phyloP scores from a whole-genome alignment of 2,797 vertebrate genomes.

The Thunnus albacares region DNA sequence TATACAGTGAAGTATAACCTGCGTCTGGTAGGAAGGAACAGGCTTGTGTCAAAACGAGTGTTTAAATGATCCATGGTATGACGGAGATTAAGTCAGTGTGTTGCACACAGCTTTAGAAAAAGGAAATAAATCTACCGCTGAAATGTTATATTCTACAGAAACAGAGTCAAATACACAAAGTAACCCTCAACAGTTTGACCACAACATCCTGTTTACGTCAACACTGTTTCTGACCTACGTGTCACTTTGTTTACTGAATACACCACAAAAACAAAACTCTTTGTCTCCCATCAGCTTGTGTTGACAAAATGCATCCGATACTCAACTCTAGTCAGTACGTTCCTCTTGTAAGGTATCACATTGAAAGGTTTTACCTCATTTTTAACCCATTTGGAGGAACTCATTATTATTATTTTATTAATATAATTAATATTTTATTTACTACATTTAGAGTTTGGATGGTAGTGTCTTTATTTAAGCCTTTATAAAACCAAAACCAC shows the following conservation, averaged over 20 bases:
- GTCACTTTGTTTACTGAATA: background rate
- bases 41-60: background rate
- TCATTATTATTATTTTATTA: too few species aligned
- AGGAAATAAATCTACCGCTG: background rate
- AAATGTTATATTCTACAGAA: background rate
- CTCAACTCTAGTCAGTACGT: background rate
- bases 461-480: too few species aligned
- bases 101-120: background rate
- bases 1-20: background rate
- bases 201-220: slow-evolving; percentile 1
- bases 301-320: too few species aligned
- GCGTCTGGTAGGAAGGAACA: background rate
- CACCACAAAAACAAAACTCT: background rate
- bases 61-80: background rate
- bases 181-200: background rate
- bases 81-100: background rate
- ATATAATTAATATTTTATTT: too few species aligned
- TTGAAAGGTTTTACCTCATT: too few species aligned
- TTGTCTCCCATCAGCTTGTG: background rate
- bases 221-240: slow-evolving; percentile 17
- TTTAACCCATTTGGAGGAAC: too few species aligned
- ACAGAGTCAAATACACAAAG: background rate
- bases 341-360: too few species aligned
- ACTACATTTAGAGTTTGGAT: too few species aligned
- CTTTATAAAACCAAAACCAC: too few species aligned